These are phyloP conservation scores for Actinernus sp. DNA, from an alignment of 92 coral and sea anemone genomes.

Conservation along the genomic window DNA sequence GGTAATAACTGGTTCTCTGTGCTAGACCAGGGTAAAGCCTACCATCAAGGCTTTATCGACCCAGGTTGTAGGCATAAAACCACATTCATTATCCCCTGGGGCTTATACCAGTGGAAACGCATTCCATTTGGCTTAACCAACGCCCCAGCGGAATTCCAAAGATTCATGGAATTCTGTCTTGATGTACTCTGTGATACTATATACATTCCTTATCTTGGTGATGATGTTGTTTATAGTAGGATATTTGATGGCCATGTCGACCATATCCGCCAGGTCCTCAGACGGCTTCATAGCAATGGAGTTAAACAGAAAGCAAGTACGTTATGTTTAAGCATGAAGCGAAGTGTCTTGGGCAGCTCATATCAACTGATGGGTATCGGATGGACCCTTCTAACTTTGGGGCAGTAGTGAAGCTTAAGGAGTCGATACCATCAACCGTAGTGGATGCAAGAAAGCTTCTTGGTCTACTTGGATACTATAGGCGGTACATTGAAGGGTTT, in stretches of 20 bases:
- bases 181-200: neutral
- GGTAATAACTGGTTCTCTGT: conserved; percentile 76
- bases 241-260: no score
- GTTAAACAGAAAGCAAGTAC: neutral
- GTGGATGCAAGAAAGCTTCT: neutral
- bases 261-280: conserved; percentile 4
- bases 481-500: no score
- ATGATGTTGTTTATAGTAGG: neutral
- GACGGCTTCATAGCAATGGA: neutral
- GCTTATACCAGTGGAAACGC: conserved; percentile 65
- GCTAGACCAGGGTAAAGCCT: conserved; percentile 63
- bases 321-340: neutral
- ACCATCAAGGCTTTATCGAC: conserved; percentile 1
- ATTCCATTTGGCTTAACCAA: conserved; percentile 31
- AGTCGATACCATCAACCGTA: neutral
- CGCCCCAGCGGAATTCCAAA: conserved; percentile 1
- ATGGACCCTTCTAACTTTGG: neutral
- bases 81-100: conserved; percentile 21
- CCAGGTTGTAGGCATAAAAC: neutral
- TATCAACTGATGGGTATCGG: neutral
- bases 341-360: neutral
- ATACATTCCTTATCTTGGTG: conserved; percentile 11
- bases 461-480: neutral
- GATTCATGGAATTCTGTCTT: neutral
- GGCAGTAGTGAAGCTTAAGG: neutral